Evolutionary conservation across 1,140 invertebrate genomes (phyloP).

Genomic region (Drosophila lacteicornis): DNA sequence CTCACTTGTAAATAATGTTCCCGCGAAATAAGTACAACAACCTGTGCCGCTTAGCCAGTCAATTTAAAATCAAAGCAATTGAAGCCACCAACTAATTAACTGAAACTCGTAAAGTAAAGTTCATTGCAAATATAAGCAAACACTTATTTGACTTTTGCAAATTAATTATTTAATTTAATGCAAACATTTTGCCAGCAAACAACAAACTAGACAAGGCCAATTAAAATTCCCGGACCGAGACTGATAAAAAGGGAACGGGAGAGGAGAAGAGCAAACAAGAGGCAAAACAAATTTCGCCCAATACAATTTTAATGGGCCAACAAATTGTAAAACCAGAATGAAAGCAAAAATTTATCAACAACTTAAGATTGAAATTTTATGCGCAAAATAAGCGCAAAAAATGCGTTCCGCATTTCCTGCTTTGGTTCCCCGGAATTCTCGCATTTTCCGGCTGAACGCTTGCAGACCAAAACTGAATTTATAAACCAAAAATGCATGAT

Average conservation of each 20-base stretch:
- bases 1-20: background rate
- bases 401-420: constrained; percentile 37
- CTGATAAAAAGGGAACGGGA: background rate
- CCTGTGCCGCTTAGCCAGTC: constrained; percentile 1
- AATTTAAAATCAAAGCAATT: constrained; percentile 46
- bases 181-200: constrained; percentile 60
- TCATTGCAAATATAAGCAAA: constrained; percentile 47
- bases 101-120: constrained; percentile 44
- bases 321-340: constrained; percentile 21
- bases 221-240: constrained; percentile 49
- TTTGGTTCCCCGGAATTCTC: constrained; percentile 28
- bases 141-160: constrained; percentile 54
- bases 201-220: constrained; percentile 64
- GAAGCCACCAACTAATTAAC: constrained; percentile 42
- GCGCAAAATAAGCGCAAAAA: constrained; percentile 25
- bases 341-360: constrained; percentile 27
- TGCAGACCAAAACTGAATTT: constrained; percentile 71
- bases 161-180: constrained; percentile 61
- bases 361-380: constrained; percentile 41
- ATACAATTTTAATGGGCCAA: constrained; percentile 47
- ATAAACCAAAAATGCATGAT: constrained; percentile 73
- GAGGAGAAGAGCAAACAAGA: constrained; percentile 3
- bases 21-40: background rate
- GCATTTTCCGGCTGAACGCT: constrained; percentile 70
- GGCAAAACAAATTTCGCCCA: constrained; percentile 22